phyloP scores from a whole-genome alignment of 35 echinoderm and acorn worm genomes.

The Lytechinus variegatus region DNA sequence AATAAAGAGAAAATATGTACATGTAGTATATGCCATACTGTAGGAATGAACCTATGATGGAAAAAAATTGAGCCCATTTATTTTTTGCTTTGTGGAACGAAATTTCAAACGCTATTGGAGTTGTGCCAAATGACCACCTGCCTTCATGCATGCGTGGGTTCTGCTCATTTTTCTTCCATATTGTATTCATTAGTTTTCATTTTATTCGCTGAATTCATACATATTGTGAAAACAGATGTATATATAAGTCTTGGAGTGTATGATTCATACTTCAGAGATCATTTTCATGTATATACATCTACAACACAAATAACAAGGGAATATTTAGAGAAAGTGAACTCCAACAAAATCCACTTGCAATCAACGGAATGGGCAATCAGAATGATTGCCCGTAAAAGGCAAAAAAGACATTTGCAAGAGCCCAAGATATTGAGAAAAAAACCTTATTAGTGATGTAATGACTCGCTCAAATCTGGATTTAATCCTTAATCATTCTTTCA shows the following conservation, averaged over 20 bases:
- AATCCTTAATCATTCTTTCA: neutral
- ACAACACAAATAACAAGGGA: too few species aligned
- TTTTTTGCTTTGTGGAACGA: neutral
- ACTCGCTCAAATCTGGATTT: too few species aligned
- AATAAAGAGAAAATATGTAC: neutral
- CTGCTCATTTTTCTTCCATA: neutral
- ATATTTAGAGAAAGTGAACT: too few species aligned
- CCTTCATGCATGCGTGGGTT: neutral
- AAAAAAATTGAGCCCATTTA: neutral
- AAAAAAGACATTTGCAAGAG: too few species aligned
- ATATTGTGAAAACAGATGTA: neutral
- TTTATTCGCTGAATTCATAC: neutral
- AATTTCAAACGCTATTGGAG: neutral
- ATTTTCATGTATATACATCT: too few species aligned
- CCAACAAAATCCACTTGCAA: too few species aligned
- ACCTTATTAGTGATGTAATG: too few species aligned
- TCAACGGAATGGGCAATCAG: too few species aligned
- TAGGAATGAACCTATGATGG: neutral
- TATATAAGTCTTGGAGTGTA: neutral
- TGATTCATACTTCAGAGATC: neutral
- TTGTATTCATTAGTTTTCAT: neutral
- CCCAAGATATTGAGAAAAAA: too few species aligned
- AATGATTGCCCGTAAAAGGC: too few species aligned
- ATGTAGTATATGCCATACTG: neutral
- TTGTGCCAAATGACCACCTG: slow-evolving; percentile 8